These are phyloP conservation scores for Fregetta grallaria DNA, from an alignment of 2,113 vertebrate species.

Conservation along the genomic window DNA sequence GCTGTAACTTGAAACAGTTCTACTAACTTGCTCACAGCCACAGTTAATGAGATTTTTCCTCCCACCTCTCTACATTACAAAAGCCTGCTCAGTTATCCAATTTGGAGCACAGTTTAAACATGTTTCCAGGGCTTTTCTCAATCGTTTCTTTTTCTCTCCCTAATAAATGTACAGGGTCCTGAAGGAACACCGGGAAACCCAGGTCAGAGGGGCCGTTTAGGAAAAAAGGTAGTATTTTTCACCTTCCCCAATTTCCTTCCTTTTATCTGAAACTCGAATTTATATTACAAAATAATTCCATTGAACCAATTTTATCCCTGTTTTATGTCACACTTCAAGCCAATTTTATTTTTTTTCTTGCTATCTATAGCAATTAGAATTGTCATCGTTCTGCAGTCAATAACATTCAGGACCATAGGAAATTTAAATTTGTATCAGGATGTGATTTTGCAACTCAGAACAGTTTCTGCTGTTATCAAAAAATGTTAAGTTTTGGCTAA, in stretches of 20 bases:
- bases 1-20: neutral
- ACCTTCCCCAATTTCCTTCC: neutral
- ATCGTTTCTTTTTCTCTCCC: neutral
- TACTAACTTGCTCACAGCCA: neutral
- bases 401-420: neutral
- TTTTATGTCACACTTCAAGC: neutral
- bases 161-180: constrained; percentile 79
- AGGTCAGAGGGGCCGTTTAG: constrained; percentile 87
- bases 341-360: neutral
- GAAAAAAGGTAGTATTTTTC: constrained; percentile 85
- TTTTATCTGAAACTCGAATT: neutral
- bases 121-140: neutral
- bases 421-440: neutral
- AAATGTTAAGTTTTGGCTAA: neutral
- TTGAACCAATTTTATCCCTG: neutral
- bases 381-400: neutral
- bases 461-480: neutral
- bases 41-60: neutral
- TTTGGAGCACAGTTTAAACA: neutral
- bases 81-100: neutral
- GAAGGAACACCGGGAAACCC: constrained; percentile 86
- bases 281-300: neutral
- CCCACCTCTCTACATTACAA: neutral
- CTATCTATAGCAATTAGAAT: neutral
- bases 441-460: neutral